Conservation (phyloP, 1,140 invertebrate genomes). For the Caerostris extrusa region DNA sequence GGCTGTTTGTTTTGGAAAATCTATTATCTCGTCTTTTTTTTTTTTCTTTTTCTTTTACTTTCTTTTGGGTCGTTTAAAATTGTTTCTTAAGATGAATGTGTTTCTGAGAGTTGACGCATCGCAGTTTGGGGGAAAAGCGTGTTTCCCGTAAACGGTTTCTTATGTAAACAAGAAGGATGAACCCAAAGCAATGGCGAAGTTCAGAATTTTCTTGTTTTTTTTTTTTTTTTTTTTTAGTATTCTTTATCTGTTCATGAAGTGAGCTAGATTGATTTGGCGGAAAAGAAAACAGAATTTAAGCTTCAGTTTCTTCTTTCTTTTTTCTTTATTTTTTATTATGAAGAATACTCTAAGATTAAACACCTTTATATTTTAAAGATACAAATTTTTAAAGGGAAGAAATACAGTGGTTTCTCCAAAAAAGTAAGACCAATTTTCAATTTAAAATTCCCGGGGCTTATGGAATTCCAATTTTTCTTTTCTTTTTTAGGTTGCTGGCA, state of each 20-base stretch:
- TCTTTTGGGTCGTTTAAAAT: background rate
- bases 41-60: background rate
- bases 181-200: background rate
- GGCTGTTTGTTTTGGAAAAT: background rate
- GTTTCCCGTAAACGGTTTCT: background rate
- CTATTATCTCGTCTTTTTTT: background rate
- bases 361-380: background rate
- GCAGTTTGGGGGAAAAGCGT: background rate
- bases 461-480: too few relatives aligned
- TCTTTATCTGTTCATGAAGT: background rate
- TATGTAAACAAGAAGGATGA: background rate
- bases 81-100: background rate
- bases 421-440: too few relatives aligned
- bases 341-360: background rate
- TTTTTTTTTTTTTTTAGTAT: background rate
- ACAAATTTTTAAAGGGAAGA: background rate
- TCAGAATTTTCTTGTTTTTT: background rate
- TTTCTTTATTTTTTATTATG: too few relatives aligned
- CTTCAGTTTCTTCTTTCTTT: background rate
- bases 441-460: too few relatives aligned
- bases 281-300: background rate
- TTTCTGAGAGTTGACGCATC: background rate
- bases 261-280: background rate
- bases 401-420: too few relatives aligned
- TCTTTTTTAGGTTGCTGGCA: too few relatives aligned